phyloP scores from a whole-genome alignment of 2,797 vertebrate species.

The Pangasius krempfi region DNA sequence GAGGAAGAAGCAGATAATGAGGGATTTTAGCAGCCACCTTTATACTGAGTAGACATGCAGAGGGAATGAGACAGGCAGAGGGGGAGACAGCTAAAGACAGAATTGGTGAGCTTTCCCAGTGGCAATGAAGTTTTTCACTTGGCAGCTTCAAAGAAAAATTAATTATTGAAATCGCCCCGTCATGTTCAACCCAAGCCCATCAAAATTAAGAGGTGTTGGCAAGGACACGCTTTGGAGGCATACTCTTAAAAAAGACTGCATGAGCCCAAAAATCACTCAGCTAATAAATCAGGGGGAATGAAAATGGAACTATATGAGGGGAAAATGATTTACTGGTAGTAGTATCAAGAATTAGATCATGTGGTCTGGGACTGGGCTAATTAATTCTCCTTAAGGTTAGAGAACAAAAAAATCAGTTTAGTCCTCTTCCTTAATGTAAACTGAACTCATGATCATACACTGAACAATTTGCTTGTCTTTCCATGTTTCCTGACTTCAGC shows the following conservation, averaged over 20 bases:
- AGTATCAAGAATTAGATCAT: neutral
- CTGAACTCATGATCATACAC: neutral
- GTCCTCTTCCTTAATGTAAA: neutral
- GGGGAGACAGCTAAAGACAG: neutral
- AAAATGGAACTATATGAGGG: neutral
- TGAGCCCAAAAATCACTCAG: conserved; percentile 13
- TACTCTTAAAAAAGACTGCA: conserved; percentile 50
- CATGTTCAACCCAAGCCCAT: conserved; percentile 66
- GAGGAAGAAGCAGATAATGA: conserved; percentile 41
- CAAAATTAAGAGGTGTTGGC: conserved; percentile 63
- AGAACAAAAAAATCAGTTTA: neutral
- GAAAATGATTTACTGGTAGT: neutral
- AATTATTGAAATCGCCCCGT: conserved; percentile 71
- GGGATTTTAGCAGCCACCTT: conserved; percentile 43
- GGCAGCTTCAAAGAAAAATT: conserved; percentile 72
- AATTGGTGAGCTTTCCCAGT: conserved; percentile 21
- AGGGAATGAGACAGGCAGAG: neutral
- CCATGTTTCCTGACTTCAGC: no score
- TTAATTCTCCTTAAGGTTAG: neutral
- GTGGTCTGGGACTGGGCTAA: neutral
- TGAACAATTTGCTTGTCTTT: neutral
- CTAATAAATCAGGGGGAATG: conserved; percentile 4
- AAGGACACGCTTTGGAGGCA: conserved; percentile 49
- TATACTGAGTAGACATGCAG: conserved; percentile 34
- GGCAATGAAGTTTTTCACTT: conserved; percentile 54